Evolutionary conservation across 1,140 invertebrate species (phyloP).

Genomic region (Bradysia coprophila): DNA sequence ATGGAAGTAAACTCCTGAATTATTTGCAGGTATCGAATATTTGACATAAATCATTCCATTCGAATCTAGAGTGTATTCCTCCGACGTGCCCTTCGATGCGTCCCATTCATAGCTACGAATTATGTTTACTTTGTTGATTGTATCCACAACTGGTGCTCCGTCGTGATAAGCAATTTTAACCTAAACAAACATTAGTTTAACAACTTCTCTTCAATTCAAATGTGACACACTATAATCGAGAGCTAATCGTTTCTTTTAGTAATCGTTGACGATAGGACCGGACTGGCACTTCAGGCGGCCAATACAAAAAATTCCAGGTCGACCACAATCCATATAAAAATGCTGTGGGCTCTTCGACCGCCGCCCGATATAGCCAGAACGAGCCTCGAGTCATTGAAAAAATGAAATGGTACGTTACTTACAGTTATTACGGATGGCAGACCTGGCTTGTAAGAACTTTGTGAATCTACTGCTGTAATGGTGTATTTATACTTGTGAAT

Average conservation of each 20-base stretch:
- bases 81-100: slow-evolving; percentile 38
- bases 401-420: neutral
- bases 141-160: slow-evolving; percentile 42
- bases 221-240: no score
- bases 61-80: slow-evolving; percentile 35
- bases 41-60: slow-evolving; percentile 51
- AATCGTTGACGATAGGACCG: no score
- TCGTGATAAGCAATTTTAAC: slow-evolving; percentile 58
- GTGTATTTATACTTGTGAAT: slow-evolving; percentile 63
- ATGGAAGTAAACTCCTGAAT: slow-evolving; percentile 25
- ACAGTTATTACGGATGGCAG: slow-evolving; percentile 62
- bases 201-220: slow-evolving; percentile 2
- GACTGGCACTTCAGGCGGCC: no score
- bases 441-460: slow-evolving; percentile 74
- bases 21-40: slow-evolving; percentile 40
- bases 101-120: slow-evolving; percentile 46
- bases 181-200: slow-evolving; percentile 20
- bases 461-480: slow-evolving; percentile 59
- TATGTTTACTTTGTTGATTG: slow-evolving; percentile 40
- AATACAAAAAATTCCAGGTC: no score
- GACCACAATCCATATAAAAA: no score
- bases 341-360: no score
- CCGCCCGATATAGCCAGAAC: no score
- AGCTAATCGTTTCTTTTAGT: no score
- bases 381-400: no score